phyloP scores from a whole-genome alignment of 2,797 vertebrate genomes.

The Trichosurus vulpecula region DNA sequence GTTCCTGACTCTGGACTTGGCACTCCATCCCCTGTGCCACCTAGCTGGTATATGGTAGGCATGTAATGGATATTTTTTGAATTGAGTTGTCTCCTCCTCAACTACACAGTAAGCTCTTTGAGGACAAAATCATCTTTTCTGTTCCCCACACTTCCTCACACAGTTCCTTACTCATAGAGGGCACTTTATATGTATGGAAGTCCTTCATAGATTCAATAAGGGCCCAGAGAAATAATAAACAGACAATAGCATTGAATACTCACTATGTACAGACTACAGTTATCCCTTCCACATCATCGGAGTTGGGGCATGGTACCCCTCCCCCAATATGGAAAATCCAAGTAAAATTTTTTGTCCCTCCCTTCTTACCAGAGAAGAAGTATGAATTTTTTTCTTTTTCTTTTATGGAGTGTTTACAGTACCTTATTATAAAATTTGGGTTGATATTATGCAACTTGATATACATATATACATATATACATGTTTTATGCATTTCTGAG shows the following conservation, averaged over 20 bases:
- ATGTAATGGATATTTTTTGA: background rate
- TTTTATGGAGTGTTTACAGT: background rate
- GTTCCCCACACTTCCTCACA: background rate
- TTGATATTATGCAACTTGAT: background rate
- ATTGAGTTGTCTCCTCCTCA: background rate
- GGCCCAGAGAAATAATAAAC: background rate
- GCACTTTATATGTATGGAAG: background rate
- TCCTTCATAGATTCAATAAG: background rate
- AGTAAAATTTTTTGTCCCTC: background rate
- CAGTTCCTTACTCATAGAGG: background rate
- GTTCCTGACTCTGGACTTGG: background rate
- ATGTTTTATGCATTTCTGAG: no score
- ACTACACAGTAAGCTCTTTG: background rate
- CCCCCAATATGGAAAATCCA: background rate
- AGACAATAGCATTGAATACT: background rate
- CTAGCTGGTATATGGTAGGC: background rate
- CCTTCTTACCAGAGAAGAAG: background rate
- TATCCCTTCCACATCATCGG: background rate
- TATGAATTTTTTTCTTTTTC: background rate
- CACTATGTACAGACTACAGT: background rate
- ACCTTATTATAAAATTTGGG: background rate
- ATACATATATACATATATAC: no score
- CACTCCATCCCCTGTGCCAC: no score
- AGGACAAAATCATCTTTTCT: background rate
- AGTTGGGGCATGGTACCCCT: rapidly evolving